phyloP scores from a whole-genome alignment of 2,113 vertebrate genomes.

The Pluvianellus socialis region DNA sequence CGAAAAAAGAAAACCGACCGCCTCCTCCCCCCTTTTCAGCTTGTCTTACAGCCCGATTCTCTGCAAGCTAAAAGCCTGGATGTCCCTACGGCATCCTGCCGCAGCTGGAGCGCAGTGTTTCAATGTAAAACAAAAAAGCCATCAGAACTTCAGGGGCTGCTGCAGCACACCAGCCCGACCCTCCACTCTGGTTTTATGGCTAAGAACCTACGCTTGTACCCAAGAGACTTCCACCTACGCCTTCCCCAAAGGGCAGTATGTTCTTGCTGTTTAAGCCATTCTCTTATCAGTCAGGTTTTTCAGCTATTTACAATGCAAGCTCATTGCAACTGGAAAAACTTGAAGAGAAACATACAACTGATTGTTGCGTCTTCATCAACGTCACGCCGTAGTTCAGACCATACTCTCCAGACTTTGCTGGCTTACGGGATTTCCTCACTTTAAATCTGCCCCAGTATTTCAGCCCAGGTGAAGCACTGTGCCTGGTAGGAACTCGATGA shows the following conservation, averaged over 20 bases:
- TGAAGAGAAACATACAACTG: slow-evolving; percentile 63
- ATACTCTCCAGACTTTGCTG: neutral
- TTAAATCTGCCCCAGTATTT: neutral
- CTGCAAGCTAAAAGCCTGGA: slow-evolving; percentile 25
- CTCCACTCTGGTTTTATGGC: neutral
- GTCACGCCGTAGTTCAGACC: neutral
- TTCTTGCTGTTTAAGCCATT: slow-evolving; percentile 69
- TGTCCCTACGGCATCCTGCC: neutral
- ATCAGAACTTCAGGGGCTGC: neutral
- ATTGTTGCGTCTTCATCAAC: slow-evolving; percentile 24
- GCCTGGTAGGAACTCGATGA: neutral
- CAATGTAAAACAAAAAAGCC: slow-evolving; percentile 11
- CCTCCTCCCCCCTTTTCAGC: neutral
- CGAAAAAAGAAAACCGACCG: neutral
- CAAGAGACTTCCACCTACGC: neutral
- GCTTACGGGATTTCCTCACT: neutral
- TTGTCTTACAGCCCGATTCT: neutral
- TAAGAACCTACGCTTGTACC: neutral
- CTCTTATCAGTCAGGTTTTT: slow-evolving; percentile 64
- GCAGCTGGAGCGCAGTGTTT: neutral
- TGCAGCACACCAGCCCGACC: neutral
- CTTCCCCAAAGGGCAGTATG: neutral
- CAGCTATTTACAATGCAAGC: slow-evolving; percentile 66
- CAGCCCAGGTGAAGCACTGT: neutral
- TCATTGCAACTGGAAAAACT: slow-evolving; percentile 72